Conservation (phyloP, 2,888 invertebrate genomes). For the Scaptomyza parva region DNA sequence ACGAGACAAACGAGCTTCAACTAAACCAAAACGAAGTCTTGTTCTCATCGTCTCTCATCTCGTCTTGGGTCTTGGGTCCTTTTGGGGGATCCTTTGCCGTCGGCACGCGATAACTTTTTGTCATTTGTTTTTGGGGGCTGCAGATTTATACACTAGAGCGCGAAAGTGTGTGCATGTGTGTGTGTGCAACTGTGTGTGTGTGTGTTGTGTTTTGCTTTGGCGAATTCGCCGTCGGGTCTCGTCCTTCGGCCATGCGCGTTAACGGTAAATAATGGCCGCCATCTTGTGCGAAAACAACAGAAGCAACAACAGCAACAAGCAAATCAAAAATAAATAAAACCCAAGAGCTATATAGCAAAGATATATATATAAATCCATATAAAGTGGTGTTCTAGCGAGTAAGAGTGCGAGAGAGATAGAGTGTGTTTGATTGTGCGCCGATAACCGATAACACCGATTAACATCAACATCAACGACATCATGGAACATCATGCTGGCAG, state of each 20-base stretch:
- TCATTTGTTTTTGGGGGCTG: constrained; percentile 34
- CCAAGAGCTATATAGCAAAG: constrained; percentile 32
- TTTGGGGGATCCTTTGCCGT: constrained; percentile 21
- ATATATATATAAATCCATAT: constrained; percentile 26
- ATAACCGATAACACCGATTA: constrained; percentile 15
- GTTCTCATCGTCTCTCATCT: too few relatives aligned
- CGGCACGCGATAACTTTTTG: constrained; percentile 18
- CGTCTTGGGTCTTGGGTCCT: too few relatives aligned
- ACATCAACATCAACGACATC: constrained; percentile 10
- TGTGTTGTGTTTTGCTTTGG: constrained; percentile 23
- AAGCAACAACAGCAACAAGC: constrained; percentile 52
- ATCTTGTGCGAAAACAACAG: constrained; percentile 60
- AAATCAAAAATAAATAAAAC: constrained; percentile 69
- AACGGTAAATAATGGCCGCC: constrained; percentile 82
- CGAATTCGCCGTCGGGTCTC: constrained; percentile 57
- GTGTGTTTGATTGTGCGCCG: constrained; percentile 6
- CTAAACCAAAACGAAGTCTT: constrained; percentile 8
- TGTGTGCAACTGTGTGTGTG: constrained; percentile 2
- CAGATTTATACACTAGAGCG: constrained; percentile 26
- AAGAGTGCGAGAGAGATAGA: neutral
- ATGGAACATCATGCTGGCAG: constrained; percentile 91
- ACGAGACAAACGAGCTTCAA: constrained; percentile 13
- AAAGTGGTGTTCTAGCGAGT: constrained; percentile 1
- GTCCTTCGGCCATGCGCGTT: constrained; percentile 74
- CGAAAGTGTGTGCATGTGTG: neutral